Conservation (phyloP, 2,797 vertebrate species). For the Ceyx erithaca region DNA sequence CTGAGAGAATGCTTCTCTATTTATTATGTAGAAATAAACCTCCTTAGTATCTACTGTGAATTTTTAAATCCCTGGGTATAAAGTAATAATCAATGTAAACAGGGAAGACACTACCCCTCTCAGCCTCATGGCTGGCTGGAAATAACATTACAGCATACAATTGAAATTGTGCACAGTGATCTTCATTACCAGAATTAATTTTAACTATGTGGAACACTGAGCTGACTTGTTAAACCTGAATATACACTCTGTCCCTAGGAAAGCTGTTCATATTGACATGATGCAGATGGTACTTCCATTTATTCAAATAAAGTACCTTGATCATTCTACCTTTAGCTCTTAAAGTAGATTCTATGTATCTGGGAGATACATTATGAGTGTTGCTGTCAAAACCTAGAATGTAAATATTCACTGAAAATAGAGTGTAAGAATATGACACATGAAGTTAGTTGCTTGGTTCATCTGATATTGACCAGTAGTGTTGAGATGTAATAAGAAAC, state of each 20-base stretch:
- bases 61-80: neutral
- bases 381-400: neutral
- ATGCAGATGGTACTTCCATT: neutral
- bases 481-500: slow-evolving; percentile 1
- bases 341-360: neutral
- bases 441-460: neutral
- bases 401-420: neutral
- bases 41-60: neutral
- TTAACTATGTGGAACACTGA: neutral
- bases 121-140: neutral
- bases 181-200: neutral
- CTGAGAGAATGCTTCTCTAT: neutral
- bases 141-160: neutral
- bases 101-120: neutral
- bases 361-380: neutral
- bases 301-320: neutral
- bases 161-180: neutral
- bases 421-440: neutral
- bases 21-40: neutral
- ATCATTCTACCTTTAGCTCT: neutral
- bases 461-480: neutral
- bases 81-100: neutral
- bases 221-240: neutral
- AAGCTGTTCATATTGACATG: neutral
- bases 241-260: neutral